Evolutionary conservation across 1,140 invertebrate genomes (phyloP).

Genomic region (Zaprionus lachaisei): DNA sequence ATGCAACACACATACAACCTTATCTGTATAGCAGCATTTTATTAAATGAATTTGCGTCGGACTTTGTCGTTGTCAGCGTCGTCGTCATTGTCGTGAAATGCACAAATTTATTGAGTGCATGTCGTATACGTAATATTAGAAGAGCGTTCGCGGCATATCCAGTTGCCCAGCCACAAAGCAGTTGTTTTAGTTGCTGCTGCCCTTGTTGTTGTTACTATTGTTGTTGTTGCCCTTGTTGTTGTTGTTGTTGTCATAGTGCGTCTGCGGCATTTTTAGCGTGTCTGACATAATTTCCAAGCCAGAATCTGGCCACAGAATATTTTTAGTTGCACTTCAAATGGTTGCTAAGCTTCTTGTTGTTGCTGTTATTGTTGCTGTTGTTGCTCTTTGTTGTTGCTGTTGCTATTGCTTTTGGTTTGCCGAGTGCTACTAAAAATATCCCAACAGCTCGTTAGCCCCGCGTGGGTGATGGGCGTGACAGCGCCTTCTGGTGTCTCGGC

Average conservation of each 20-base stretch:
- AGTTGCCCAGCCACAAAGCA: constrained; percentile 15
- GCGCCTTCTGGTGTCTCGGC: constrained; percentile 4
- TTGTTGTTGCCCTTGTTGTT: constrained; percentile 5
- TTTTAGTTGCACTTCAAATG: constrained; percentile 71
- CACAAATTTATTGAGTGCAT: constrained; percentile 73
- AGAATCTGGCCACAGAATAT: constrained; percentile 54
- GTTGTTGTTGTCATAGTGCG: constrained; percentile 26
- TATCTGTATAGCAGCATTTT: constrained; percentile 6
- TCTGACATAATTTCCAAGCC: constrained; percentile 55
- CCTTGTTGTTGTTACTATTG: not conserved
- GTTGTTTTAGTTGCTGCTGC: not conserved
- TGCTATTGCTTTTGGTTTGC: constrained; percentile 2
- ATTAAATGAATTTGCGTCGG: constrained; percentile 47
- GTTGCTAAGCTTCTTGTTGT: constrained; percentile 12
- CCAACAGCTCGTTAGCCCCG: constrained; percentile 17
- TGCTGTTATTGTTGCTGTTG: not conserved
- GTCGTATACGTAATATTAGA: constrained; percentile 62
- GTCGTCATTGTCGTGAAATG: constrained; percentile 66
- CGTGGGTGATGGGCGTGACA: not conserved
- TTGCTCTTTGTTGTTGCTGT: constrained; percentile 5
- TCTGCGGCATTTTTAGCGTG: constrained; percentile 35
- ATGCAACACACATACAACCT: not conserved
- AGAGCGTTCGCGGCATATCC: constrained; percentile 24
- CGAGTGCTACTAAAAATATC: constrained; percentile 52
- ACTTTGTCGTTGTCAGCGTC: constrained; percentile 13